Conservation (phyloP, 2,888 invertebrate genomes). For the Odontocolon sp. region DNA sequence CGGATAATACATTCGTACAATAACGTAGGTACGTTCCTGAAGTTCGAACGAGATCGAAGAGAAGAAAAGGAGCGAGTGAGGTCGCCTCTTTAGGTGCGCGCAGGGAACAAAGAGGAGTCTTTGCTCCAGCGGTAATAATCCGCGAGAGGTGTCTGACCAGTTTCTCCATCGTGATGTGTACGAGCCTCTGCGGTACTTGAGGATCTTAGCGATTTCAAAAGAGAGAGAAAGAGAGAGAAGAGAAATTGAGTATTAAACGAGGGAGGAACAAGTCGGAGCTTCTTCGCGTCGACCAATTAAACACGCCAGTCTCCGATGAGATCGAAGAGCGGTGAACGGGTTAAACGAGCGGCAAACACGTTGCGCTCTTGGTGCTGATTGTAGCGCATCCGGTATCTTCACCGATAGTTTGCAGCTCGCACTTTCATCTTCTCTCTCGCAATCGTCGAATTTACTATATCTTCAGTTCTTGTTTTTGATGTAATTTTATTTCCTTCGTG, state of each 20-base stretch:
- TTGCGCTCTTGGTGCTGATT: no score
- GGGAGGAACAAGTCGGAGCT: not conserved
- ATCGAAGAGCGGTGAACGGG: conserved; percentile 64
- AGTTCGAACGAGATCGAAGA: conserved; percentile 5
- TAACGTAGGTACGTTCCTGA: not conserved
- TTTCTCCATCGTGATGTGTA: no score
- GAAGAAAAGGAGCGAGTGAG: not conserved
- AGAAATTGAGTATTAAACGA: no score
- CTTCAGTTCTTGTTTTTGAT: no score
- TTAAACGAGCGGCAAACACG: conserved; percentile 62
- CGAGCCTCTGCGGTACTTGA: conserved; percentile 19
- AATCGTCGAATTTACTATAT: no score
- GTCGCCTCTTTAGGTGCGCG: not conserved
- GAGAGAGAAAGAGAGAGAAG: no score
- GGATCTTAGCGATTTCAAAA: not conserved
- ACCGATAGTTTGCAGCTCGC: no score
- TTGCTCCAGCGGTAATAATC: conserved; percentile 16
- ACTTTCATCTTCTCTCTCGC: no score
- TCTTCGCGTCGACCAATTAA: conserved; percentile 61
- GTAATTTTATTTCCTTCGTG: no score
- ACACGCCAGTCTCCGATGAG: conserved; percentile 64
- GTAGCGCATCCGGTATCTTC: no score
- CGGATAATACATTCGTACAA: no score
- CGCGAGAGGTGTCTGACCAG: not conserved
- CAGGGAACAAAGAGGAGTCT: conserved; percentile 17